Percentiles rank a stretch among this genome's conserved stretches.
These are phyloP conservation scores for Spheniscus humboldti DNA, from an alignment of 2,797 vertebrate genomes.

Conservation along the genomic window DNA sequence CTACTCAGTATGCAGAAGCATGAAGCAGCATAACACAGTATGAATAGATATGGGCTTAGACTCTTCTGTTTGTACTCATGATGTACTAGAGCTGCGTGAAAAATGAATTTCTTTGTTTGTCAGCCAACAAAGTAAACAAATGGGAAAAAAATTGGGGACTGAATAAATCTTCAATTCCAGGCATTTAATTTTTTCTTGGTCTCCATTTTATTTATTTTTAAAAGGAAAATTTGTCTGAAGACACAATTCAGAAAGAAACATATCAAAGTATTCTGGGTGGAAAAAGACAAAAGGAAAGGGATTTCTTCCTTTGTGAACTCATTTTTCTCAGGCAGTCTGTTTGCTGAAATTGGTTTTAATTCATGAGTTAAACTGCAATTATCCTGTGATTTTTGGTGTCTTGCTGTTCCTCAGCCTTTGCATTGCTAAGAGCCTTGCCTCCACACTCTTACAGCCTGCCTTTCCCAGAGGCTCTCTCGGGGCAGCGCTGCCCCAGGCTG, in stretches of 20 bases:
- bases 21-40: conserved; percentile 8
- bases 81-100: conserved; percentile 44
- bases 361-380: not conserved
- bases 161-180: conserved; percentile 34
- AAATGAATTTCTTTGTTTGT: conserved; percentile 61
- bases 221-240: conserved; percentile 5
- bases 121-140: conserved; percentile 55
- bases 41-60: conserved; percentile 39
- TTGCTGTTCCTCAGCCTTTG: not conserved
- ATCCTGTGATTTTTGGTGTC: not conserved
- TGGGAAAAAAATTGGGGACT: not conserved
- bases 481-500: rapidly evolving
- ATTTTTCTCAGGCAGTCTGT: not conserved
- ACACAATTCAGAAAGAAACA: not conserved
- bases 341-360: not conserved
- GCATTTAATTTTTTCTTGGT: not conserved
- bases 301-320: not conserved
- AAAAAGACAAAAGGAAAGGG: not conserved
- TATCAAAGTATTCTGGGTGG: not conserved
- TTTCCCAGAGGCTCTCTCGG: rapidly evolving
- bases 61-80: conserved; percentile 34
- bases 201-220: conserved; percentile 30
- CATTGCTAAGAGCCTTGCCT: not conserved
- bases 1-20: conserved; percentile 49
- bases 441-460: not conserved